phyloP scores from a whole-genome alignment of 2,888 invertebrate species.

The Onthophagus sagittarius region DNA sequence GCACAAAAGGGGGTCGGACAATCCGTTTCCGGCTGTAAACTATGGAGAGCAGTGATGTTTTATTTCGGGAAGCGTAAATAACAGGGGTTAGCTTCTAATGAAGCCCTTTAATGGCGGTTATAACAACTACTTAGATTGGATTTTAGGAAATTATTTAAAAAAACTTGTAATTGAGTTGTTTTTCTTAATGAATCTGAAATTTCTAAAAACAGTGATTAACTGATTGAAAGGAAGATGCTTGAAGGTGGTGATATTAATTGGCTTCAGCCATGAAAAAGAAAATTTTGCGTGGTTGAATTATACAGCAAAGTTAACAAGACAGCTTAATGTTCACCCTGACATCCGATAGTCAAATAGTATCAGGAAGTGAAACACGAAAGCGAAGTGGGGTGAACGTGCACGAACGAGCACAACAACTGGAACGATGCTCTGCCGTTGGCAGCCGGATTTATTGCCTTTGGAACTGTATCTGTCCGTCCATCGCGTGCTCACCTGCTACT shows the following conservation, averaged over 20 bases:
- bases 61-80: slow-evolving; percentile 2
- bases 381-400: background rate
- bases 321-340: background rate
- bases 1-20: slow-evolving; percentile 19
- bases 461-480: slow-evolving; percentile 12
- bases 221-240: background rate
- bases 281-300: background rate
- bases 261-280: background rate
- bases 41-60: background rate
- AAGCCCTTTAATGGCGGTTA: slow-evolving; percentile 1
- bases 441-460: slow-evolving; percentile 13
- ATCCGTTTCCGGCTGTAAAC: slow-evolving; percentile 1
- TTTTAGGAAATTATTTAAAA: background rate
- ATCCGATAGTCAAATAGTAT: background rate
- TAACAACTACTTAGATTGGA: background rate
- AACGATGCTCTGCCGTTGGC: slow-evolving; percentile 1
- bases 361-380: background rate
- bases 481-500: slow-evolving; percentile 11
- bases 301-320: background rate
- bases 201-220: too few species aligned
- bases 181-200: too few species aligned
- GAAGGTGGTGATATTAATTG: background rate
- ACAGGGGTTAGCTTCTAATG: background rate
- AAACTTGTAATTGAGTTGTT: background rate
- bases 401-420: background rate